Base-by-base conservation (phyloP, 2,888 invertebrate genomes). In the Sceliomorpha sp. region DNA sequence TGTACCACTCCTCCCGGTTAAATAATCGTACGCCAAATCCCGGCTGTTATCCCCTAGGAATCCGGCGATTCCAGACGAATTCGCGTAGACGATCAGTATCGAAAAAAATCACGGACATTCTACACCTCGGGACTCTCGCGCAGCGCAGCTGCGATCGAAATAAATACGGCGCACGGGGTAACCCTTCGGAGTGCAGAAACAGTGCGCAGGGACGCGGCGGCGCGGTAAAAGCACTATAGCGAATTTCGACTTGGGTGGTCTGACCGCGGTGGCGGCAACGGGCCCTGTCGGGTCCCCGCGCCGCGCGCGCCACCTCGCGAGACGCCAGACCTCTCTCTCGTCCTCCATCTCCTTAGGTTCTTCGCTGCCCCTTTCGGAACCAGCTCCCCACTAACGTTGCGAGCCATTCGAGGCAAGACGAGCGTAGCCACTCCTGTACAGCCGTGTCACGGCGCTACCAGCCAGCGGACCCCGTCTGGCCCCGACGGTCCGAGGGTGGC, bases 241-340 rank as follows among this genome's bases (percentile, higher is more conserved):
- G 77, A 85, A 84, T 85, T 84, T 87, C 87, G 81, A 79, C 87
- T 87, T 87, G 87, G 87, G 87, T 87, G 87, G 87, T 87, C 87
- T 79, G 77, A 79, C 82, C 80, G 83, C 82, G 82, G 81, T 79
- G 77, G 80, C 82, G 80, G 83, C 82, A 83, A 81, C 79, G 76
- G 81, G 80, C 77, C 80, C 80, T 84, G 83, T 83, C 81, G 81
- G 68, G 76, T 79, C 82, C 81, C 85, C 85, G 81, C 81, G 86
- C 86, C 80, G 81, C 80, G 80, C 83, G 77, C 81, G 80, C 82
- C 87, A 87, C 86, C 86, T 86, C 81, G 75, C 81, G 78, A 75
- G 79, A 78, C 51, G 12, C 44, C n/a, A 47, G 51, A 39, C 40
- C 34, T 51, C 64, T 32, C 34, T 34, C 58, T 44, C 58, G 34